Evolutionary conservation across 92 coral and sea anemone species (phyloP).

Genomic region (Porites evermanni): DNA sequence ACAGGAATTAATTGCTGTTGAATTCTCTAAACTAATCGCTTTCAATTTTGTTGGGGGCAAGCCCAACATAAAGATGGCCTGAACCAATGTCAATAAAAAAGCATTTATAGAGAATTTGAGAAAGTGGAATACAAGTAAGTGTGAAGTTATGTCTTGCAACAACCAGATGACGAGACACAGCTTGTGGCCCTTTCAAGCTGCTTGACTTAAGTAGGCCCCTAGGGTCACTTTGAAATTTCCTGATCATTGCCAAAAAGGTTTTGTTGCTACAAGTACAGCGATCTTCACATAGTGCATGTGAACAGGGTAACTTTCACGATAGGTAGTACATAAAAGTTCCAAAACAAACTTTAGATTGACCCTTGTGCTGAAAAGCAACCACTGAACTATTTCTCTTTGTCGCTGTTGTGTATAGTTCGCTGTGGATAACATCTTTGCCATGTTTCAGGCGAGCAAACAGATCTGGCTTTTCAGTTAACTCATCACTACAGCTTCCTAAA

Average conservation of each 20-base stretch:
- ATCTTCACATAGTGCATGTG: constrained; percentile 17
- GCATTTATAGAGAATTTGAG: constrained; percentile 1
- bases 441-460: constrained; percentile 11
- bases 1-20: too few relatives aligned
- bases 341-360: background rate
- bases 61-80: constrained; percentile 5
- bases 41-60: constrained; percentile 9
- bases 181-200: constrained; percentile 22
- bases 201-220: constrained; percentile 5
- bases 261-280: constrained; percentile 10
- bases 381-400: constrained; percentile 12
- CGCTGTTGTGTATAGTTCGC: background rate
- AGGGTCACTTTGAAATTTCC: constrained; percentile 26
- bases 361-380: constrained; percentile 8
- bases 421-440: constrained; percentile 8
- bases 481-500: background rate
- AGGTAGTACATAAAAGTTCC: constrained; percentile 8
- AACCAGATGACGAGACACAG: constrained; percentile 7
- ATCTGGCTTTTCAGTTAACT: background rate
- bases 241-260: constrained; percentile 17
- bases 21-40: constrained; percentile 1
- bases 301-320: background rate
- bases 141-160: constrained; percentile 1
- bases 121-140: constrained; percentile 7
- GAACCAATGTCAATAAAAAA: constrained; percentile 8